Evolutionary conservation across 1,140 invertebrate species (phyloP), one percentile per base, ranked within the genome.

Genomic region (Hyles euphorbiae): DNA sequence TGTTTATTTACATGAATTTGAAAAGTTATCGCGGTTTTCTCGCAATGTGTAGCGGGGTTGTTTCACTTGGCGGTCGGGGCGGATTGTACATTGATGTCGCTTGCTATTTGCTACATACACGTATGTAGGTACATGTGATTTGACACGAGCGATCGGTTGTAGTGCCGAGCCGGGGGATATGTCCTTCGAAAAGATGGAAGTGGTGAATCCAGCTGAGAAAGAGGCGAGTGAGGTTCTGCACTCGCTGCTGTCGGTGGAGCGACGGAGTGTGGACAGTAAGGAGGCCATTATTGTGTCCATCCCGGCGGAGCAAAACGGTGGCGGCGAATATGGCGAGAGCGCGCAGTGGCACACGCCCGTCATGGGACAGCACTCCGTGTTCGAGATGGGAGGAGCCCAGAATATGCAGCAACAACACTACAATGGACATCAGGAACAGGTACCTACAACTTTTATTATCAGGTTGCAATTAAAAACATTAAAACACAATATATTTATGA

Each of bases 221-320:
- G 92, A 93, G 81, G 92, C 92, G 3, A 93, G 92, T 73, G 92
- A 93, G 81, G 92, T 93, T 33, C 80, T 93, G 48, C 92, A 92
- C 67, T 92, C 92, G 5, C 78, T 93, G 56, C 77, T 93, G 56
- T 92, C 92, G 7, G 91, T 93, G 53, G 92, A 93, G 70, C 75
- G 92, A 6, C 86, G 87, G 9, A 80, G 78, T 61, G 89, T 81
- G 74, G 91, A 90, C 90, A 91, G 87, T 76, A 91, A 86, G 65
- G 90, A 90, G 61, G 83, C 87, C 33, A 90, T 90, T 53, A 88
- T 90, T 34, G 88, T 89, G 67, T 79, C 87, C 40, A 90, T 90
- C 58, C 87, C 84, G 40, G 44, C 78, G 32, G 88, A 85, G 62
- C 79, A 80, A 62, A 88, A 76, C 56, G 87, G 87, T 57, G 77